Evolutionary conservation across 2,113 vertebrate genomes (phyloP).

Genomic region (Calcarius ornatus): DNA sequence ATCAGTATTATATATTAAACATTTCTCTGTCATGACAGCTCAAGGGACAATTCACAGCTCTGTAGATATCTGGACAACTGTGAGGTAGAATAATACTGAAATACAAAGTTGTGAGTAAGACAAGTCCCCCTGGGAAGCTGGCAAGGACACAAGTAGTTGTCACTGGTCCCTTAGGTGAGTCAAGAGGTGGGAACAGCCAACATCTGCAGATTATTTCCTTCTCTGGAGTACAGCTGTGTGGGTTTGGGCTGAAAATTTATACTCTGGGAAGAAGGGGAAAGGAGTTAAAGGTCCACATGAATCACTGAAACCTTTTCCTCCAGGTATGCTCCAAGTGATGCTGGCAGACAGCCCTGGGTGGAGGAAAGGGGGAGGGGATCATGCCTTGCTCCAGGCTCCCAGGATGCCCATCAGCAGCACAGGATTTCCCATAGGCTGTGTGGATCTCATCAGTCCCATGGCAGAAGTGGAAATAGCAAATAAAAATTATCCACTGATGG

Average conservation of each 20-base stretch:
- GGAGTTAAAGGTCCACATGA: background rate
- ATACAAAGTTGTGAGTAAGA: background rate
- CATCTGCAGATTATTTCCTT: background rate
- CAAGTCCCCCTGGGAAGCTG: background rate
- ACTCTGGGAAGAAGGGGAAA: background rate
- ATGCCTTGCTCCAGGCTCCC: background rate
- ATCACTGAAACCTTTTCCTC: background rate
- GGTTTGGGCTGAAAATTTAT: background rate
- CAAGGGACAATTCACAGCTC: background rate
- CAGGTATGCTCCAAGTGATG: background rate
- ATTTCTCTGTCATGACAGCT: background rate
- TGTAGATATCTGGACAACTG: background rate
- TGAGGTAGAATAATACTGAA: background rate
- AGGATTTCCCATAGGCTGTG: fast-evolving
- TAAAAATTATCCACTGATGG: background rate
- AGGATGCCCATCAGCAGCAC: background rate
- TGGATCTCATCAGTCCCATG: fast-evolving
- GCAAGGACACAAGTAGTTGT: background rate
- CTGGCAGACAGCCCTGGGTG: background rate
- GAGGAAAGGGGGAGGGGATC: background rate
- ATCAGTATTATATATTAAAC: background rate
- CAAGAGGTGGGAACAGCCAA: background rate
- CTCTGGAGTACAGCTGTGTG: background rate
- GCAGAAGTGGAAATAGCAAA: background rate
- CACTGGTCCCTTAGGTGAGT: background rate